Base-by-base conservation (phyloP, 2,888 invertebrate genomes). In the Itoplectis maculator region DNA sequence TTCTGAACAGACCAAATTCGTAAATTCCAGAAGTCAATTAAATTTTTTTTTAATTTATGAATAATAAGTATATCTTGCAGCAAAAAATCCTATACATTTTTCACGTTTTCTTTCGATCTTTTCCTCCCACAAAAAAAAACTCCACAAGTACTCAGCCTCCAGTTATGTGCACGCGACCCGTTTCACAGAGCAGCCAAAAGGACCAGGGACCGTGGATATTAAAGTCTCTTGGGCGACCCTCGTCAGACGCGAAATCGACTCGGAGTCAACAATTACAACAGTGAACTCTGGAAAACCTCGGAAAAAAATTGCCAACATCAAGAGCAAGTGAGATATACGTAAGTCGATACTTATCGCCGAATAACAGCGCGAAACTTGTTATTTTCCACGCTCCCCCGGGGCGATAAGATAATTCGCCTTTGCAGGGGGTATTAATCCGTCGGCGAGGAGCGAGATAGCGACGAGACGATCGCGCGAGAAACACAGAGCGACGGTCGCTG, bases 351-450 rank as follows among this genome's bases (percentile, higher is more conserved):
- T 35, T 61, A 66, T 70, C 42, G 20, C 59, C 65, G 18, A 59
- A 40, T 51, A 73, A 59, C 63, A 61, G 59, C 76, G 83, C 74
- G 63, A 70, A 77, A 81, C 79, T 11, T 37, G 75, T 79, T 83
- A 80, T 83, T 83, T 83, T 80, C 83, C 83, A 69, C 54, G 35
- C 49, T 73, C 37, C 15, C 5, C 45, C 47, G 20, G n/a, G n/a
- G 35, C 35, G 87, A 88, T 87, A 88, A 88, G 88, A 87, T 87
- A 87, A 82, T 63, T 63, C 42, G 15, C n/a, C 79, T 66, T 80
- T 76, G 85, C 87, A 83, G 88, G 88, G 86, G 88, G 86, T 83
- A 84, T 70, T 63, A 20, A 51, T 49, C 54, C 42, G 35, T 20
- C 37, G 6, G n/a, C 5, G 29, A 5, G 2, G 2, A 29, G 20